Conservation (phyloP, 92 coral and sea anemone genomes). For the Parazoanthus atlanticus region DNA sequence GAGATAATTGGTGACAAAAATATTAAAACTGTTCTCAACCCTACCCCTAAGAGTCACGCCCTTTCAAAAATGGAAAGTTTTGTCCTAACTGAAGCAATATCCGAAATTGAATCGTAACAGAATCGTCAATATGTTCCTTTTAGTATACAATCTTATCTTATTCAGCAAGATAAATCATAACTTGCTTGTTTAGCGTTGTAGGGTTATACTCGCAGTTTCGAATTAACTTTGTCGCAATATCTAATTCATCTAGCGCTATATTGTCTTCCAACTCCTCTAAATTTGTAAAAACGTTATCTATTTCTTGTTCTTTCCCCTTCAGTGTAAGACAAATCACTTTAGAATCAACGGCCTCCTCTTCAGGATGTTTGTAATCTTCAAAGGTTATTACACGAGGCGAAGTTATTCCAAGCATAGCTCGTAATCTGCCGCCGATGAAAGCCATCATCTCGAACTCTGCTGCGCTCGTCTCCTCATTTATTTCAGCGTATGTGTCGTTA, state of each 20-base stretch:
- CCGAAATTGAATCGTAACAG: not conserved
- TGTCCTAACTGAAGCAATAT: not conserved
- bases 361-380: conserved; percentile 53
- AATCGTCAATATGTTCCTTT: not conserved
- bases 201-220: conserved; percentile 12
- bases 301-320: not conserved
- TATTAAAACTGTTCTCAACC: no score
- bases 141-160: not conserved
- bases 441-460: conserved; percentile 50
- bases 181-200: conserved; percentile 4
- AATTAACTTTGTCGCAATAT: conserved; percentile 17
- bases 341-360: not conserved
- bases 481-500: conserved; percentile 61
- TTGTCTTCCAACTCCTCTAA: conserved; percentile 24
- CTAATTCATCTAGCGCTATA: conserved; percentile 20
- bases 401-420: conserved; percentile 41
- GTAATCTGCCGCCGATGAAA: conserved; percentile 42
- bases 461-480: conserved; percentile 44
- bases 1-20: no score
- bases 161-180: conserved; percentile 24
- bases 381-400: conserved; percentile 49
- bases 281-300: conserved; percentile 15
- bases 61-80: no score
- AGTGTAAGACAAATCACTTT: not conserved
- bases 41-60: no score